Evolutionary conservation across 2,113 vertebrate species (phyloP), one percentile per base, ranked within the genome.

Genomic region (Burhinus oedicnemus): DNA sequence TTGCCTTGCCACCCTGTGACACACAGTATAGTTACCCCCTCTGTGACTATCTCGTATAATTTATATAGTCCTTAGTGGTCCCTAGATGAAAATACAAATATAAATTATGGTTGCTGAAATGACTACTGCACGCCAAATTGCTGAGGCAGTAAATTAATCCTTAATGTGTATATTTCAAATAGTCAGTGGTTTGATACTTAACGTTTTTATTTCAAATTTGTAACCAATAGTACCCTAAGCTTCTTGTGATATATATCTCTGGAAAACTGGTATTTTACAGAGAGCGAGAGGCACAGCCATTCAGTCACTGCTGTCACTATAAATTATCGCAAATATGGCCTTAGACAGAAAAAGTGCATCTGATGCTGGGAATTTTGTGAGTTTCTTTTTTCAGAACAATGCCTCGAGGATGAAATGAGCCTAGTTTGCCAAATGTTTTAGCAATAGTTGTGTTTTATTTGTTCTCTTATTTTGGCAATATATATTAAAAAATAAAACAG

Each of bases 401-500:
- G 96, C 95, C 94, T 92, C 49, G n/a, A 91, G 95, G 83, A 79
- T 76, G 42, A 88, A 96, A 94, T 91, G 65, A 95, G 76, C 57
- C 25, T 88, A 22, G 12, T 86, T 91, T 95, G 60, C 81, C 71
- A 89, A 94, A 85, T 52, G n/a, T 60, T 95, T 90, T 38, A 88
- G 86, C 29, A 81, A 62, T 47, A 72, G n/a, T 58, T 78, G 54
- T 34, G 42, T 54, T 95, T 27, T 38, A 79, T 83, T 90, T 93
- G 34, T 85, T 96, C 55, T 70, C 30, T 91, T 90, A 83, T 83
- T 96, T 95, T 91, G 77, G 65, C 61, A 92, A 58, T 49, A 54
- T 72, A 30, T 65, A 72, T 65, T 79, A 3, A 91, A 80, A 89
- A 89, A n/a, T 18, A 38, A 74, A 74, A 74, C 32, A 42, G 15